Percentiles rank a stretch among this genome's conserved stretches.
phyloP scores from a whole-genome alignment of 2,797 vertebrate species.

The Florisuga fusca region DNA sequence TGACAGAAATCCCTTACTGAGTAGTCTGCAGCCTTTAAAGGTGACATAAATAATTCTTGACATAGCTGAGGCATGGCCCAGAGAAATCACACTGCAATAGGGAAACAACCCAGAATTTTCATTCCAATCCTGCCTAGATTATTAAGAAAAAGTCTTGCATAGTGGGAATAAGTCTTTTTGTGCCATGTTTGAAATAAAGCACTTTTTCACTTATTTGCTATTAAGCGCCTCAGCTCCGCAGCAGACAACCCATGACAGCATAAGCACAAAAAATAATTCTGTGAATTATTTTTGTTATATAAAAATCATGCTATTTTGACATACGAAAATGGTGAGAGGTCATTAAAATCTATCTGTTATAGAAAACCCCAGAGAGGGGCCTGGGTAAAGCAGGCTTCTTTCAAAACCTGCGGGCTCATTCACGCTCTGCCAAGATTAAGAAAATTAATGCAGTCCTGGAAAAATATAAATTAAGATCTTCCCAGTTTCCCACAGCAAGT shows the following conservation, averaged over 20 bases:
- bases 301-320: constrained; percentile 11
- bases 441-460: background rate
- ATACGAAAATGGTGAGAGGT: background rate
- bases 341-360: background rate
- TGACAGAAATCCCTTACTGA: background rate
- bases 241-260: background rate
- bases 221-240: background rate
- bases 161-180: background rate
- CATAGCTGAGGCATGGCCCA: background rate
- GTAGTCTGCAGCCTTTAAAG: background rate
- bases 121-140: background rate
- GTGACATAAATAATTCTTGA: background rate
- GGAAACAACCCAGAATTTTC: constrained; percentile 8
- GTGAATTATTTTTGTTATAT: background rate
- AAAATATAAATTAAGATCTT: background rate
- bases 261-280: background rate
- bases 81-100: background rate
- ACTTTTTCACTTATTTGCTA: background rate
- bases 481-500: background rate
- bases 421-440: background rate
- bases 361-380: background rate
- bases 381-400: background rate
- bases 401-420: background rate
- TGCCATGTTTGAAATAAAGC: background rate
- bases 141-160: background rate